Base-by-base conservation (phyloP, 2,888 invertebrate genomes). In the Limnephilus auricula region DNA sequence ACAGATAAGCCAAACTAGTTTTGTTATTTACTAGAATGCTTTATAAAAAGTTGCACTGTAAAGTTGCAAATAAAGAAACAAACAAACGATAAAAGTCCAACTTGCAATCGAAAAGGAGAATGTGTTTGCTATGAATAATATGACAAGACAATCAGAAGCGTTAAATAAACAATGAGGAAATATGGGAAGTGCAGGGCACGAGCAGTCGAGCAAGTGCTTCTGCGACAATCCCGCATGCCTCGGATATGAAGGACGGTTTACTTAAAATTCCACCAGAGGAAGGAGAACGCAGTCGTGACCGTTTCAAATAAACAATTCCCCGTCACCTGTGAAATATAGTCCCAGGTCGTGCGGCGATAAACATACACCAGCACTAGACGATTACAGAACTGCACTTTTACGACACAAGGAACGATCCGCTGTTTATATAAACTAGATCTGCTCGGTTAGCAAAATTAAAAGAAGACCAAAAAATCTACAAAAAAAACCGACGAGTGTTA, bases 271-370 rank as follows among this genome's bases (percentile, higher is more conserved):
- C 18, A 18, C 86, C n/a, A 18, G 87, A 78, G 78, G 87, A 88
- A 78, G 87, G 78, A 50, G 50, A 78, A 79, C 25, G n/a, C 9
- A 88, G 78, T 88, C 87, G 87, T 88, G 87, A 88, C 87, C 87
- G 34, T 78, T 78, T 78, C 34, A 79, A 32, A 88, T 88, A 88
- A 88, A 88, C 79, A 88, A 88, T 88, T 79, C 79, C 87, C 87
- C 87, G 87, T 88, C 87, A 88, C 87, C 87, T 88, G 87, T 88
- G 78, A 88, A 88, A 40, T 88, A 88, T 88, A 32, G 87, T 79
- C 78, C 78, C 78, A 25, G 18, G 87, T 88, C 87, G 87, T 88
- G 87, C 65, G 32, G 79, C n/a, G 32, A 78, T 88, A 88, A 31
- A 65, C 87, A 31, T 30, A 50, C 79, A 30, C 40, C 25, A 40